Base-by-base conservation (phyloP, 2,113 vertebrate genomes). In the Phyllostomus hastatus region DNA sequence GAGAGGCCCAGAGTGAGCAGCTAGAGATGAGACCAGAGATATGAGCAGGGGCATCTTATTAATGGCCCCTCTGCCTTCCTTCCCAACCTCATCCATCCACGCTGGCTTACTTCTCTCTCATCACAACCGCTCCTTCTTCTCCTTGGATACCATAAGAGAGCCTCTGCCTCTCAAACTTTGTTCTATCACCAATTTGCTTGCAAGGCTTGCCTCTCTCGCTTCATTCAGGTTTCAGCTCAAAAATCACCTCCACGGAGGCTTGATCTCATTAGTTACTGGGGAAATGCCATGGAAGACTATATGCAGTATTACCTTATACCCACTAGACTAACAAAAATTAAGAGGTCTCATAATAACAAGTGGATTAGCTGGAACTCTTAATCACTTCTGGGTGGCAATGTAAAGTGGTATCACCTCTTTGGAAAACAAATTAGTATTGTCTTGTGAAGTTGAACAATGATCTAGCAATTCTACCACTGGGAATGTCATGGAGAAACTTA, bases 391-490 rank as follows among this genome's bases (percentile, higher is more conserved):
- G 64, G 46, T 52, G 33, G 57, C 59, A 92, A 90, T 38, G 67
- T 66, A 70, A 84, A 97, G n/a, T 54, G 41, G 64, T 41, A 28
- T 50, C 83, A 84, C 43, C 75, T 26, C 16, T 93, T 92, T 84
- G n/a, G 78, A 72, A 97, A 96, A 96, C 43, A 95, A 87, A 70
- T 12, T 22, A 16, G 19, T 59, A 35, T 57, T 59, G 38, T 72
- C 54, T 66, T 0, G 4, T 10, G 33, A 86, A n/a, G 67, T 1
- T 91, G 59, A 85, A 96, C 8, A 33, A 1, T 88, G 86, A 90
- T 1, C 75, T 28, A 57, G 75, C 12, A 8, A 73, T 48, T 70
- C 24, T 33, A 67, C 16, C 75, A 43, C 61, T 17, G 28, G 20
- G 67, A 89, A 83, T 35, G 16, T 70, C 9, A 31, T 3, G 35